Base-by-base conservation (phyloP, 2,888 invertebrate species). In the Leptura quadrifasciata region DNA sequence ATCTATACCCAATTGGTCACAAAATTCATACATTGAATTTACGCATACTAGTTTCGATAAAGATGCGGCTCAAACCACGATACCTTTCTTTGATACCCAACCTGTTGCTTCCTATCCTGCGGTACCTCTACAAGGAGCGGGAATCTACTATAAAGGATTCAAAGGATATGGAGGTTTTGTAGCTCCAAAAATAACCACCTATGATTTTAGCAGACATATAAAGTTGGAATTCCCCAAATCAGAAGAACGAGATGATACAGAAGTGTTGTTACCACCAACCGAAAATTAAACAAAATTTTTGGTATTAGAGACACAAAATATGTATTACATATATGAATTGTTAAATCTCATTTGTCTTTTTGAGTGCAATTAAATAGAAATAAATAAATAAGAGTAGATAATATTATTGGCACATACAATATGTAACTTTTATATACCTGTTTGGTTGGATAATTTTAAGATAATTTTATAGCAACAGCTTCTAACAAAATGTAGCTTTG, bases 71-170 rank as follows among this genome's bases (percentile, higher is more conserved):
- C 96, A 96, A 90, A 94, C 93, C 79, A 95, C 95, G 0, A 93
- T 96, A 75, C 96, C 96, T 0, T 96, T 94, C 87, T 87, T 96
- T 15, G 96, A 96, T 86, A 91, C 93, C 80, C 96, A 96, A 86
- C 92, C 93, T 1, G 93, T 95, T 0, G 88, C 91, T 70, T 93
- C 94, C 0, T 88, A 88, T 77, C 93, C 95, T 0, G 91, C 94
- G 0, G 91, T 93, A 3, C 92, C 95, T 17, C 87, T 95, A 0
- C 91, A 93, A 58, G 96, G 96, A 0, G 93, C 94, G 0, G 96
- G 96, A 0, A 88, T 96, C 61, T 93, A 93, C 84, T 95, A 95
- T 89, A 95, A 95, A 85, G 94, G 95, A 1, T 89, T 90, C 20
- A 85, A 86, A 0, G 92, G 92, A 63, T 95, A 91, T 68, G 96